Evolutionary conservation across 1,140 invertebrate genomes (phyloP).

Genomic region (Eulimnadia texana): DNA sequence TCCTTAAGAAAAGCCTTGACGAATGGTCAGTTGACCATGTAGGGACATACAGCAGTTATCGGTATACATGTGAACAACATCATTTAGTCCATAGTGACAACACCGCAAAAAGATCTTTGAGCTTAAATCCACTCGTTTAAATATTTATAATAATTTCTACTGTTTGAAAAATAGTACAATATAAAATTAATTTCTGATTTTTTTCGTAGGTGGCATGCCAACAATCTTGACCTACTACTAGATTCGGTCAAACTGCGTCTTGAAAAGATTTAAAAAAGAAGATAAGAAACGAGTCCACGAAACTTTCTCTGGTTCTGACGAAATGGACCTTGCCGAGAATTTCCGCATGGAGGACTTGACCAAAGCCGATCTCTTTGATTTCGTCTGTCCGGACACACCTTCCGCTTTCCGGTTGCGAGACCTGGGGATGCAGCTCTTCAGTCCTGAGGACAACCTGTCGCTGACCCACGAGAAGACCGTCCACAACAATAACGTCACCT

Average conservation of each 20-base stretch:
- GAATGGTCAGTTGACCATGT: too few relatives aligned
- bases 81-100: too few relatives aligned
- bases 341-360: constrained; percentile 15
- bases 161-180: background rate
- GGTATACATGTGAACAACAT: too few relatives aligned
- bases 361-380: constrained; percentile 15
- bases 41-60: too few relatives aligned
- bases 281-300: background rate
- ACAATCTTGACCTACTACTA: background rate
- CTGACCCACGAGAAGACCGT: background rate
- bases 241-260: background rate
- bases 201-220: background rate
- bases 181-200: background rate
- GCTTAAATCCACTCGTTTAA: background rate
- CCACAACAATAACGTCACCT: background rate
- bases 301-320: background rate
- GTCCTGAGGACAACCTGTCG: background rate
- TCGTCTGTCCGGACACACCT: constrained; percentile 15
- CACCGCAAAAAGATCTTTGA: too few relatives aligned
- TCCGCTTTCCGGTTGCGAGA: constrained; percentile 9
- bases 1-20: too few relatives aligned
- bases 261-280: background rate
- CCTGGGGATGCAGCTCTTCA: constrained; percentile 7
- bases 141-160: background rate
- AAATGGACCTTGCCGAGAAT: constrained; percentile 13